Evolutionary conservation across 1,140 invertebrate species (phyloP), one percentile per base, ranked within the genome.

Genomic region (Calephelis virginiensis): DNA sequence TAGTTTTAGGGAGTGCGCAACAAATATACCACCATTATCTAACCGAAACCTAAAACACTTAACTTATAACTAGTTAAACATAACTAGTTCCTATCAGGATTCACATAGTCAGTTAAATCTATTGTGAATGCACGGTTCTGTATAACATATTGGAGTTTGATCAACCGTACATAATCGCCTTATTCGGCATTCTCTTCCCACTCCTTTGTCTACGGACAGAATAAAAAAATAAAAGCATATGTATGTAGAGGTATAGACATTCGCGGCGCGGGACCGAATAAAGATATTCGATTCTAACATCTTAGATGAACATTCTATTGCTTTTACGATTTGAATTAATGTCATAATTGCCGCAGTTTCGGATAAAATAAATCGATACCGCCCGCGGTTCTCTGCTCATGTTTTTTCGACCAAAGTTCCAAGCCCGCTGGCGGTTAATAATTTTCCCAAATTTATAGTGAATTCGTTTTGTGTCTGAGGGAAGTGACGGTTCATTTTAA

Each of bases 311-410:
- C 78, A 86, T 86, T 82, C 77, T 82, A 89, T 84, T 71, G 80
- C 77, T 85, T 81, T 89, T 89, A 89, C 80, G 81, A 82, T 82
- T 81, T 81, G 81, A 84, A 83, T 91, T 91, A 91, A 89, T 89
- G 86, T 89, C 88, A 89, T 89, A 89, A 91, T 88, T 90, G 86
- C 79, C 79, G 82, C 83, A 82, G 79, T 91, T 83, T 86, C 76
- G 78, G 77, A 89, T 86, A 88, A 89, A 89, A 89, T 89, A 89
- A 91, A 90, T 90, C 82, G 88, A 88, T 89, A 88, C 88, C 85
- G 83, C 86, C 86, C 84, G 88, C 80, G 81, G 85, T 81, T 83
- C 78, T 71, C 71, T 77, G 70, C 71, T 70, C 81, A 77, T 69
- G 71, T 71, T 67, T 70, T 66, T 69, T 68, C 70, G 73, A 81